Base-by-base conservation (phyloP, 2,797 vertebrate genomes). In the Periophthalmus magnuspinnatus region DNA sequence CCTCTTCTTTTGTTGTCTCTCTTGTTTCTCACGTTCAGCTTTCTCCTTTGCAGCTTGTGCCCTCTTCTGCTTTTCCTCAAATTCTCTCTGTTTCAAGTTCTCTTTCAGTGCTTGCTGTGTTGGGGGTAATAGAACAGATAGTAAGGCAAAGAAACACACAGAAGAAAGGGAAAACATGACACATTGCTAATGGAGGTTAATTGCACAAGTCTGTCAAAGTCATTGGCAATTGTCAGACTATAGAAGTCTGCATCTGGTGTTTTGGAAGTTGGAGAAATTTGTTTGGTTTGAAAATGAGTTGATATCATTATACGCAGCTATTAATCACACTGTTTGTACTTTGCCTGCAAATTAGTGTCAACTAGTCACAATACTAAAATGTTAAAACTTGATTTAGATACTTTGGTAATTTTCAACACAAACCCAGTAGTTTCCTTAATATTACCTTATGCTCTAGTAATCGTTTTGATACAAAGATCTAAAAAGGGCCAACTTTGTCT, bases 1-100 rank as follows among this genome's bases (percentile, higher is more conserved):
- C 86, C 95, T 97, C 91, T 97, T 99, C 94, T 97, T 96, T 86
- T 94, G 94, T 82, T 95, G 96, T 48, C 95, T 94, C 83, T 97
- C 96, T 69, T 88, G 86, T 89, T 95, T 96, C 90, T 99, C 97
- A 69, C 93, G 95, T 88, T 97, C 96, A 61, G 96, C 95, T 83
- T 96, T 95, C 90, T 99, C 96, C 89, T 95, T 97, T 22, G 96
- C 97, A 63, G 94, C 92, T 83, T 85, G 94, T 9, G 94, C 96
- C 88, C 94, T 93, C 76, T 92, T 95, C 87, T 96, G 95, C 84
- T 97, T 99, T 91, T 99, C 97, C 81, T 96, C 96, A 1, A 90
- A 89, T 92, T 99, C 97, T 67, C 92, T 93, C 84, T 78, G 94
- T 90, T 84, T 94, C 55, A 87, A 72, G 81, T 98, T 99, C 83